Evolutionary conservation across 2,113 vertebrate genomes (phyloP).

Genomic region (Carassius gibelio): DNA sequence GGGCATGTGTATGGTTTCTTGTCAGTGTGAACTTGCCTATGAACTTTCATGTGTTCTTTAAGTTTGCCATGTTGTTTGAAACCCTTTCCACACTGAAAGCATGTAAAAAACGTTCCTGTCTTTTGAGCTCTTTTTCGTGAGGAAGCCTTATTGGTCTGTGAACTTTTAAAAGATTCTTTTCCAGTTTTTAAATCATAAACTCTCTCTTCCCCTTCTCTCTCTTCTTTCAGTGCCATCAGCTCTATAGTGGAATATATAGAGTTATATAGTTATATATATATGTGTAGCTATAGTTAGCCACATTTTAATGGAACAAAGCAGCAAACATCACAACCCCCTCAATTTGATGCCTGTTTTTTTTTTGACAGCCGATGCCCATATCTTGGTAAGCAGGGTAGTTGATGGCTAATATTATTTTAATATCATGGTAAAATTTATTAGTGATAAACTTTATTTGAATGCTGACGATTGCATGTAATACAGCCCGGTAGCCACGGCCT

Average conservation of each 20-base stretch:
- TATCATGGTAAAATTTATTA: too few relatives aligned
- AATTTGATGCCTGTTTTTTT: too few relatives aligned
- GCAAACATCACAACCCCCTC: neutral
- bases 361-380: too few relatives aligned
- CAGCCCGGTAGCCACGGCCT: too few relatives aligned
- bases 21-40: neutral
- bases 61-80: neutral
- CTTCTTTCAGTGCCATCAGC: neutral
- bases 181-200: neutral
- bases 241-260: neutral
- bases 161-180: neutral
- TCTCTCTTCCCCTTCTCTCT: neutral
- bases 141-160: neutral
- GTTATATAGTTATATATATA: too few relatives aligned
- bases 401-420: too few relatives aligned
- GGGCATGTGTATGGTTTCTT: neutral
- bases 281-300: too few relatives aligned
- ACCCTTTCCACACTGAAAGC: too few relatives aligned
- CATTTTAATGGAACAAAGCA: neutral
- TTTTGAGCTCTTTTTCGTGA: neutral
- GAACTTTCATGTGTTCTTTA: neutral
- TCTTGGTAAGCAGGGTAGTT: too few relatives aligned
- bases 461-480: too few relatives aligned
- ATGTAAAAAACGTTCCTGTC: neutral
- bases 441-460: too few relatives aligned